phyloP scores from a whole-genome alignment of 2,797 vertebrate species.

The Alauda arvensis region DNA sequence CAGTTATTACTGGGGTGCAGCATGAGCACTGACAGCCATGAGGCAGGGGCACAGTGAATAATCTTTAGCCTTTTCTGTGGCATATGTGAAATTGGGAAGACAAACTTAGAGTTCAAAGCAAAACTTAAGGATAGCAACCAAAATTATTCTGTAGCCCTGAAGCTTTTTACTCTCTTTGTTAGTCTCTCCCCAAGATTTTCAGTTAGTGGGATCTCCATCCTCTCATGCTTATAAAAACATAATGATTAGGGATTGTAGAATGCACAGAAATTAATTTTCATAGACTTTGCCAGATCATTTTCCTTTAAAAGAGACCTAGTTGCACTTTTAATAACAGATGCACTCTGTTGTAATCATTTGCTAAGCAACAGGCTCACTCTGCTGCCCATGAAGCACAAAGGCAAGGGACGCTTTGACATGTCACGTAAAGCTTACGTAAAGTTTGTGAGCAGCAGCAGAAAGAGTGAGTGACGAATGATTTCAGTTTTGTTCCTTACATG shows the following conservation, averaged over 20 bases:
- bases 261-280: neutral
- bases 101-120: neutral
- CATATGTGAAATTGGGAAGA: neutral
- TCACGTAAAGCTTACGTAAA: neutral
- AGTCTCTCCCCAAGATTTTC: neutral
- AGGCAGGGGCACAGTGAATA: neutral
- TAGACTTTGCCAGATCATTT: neutral
- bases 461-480: conserved; percentile 1
- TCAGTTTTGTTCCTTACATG: conserved; percentile 59
- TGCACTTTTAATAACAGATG: neutral
- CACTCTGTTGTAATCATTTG: conserved; percentile 13
- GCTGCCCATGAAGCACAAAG: conserved; percentile 3
- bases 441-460: conserved; percentile 15
- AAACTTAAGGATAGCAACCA: neutral
- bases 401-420: neutral
- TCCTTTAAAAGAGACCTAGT: neutral
- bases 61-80: neutral
- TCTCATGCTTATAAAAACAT: fast-evolving
- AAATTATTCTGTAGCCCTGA: neutral
- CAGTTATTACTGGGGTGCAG: neutral
- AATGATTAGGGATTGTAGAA: neutral
- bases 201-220: neutral
- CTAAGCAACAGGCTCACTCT: conserved; percentile 26
- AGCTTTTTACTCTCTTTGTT: neutral
- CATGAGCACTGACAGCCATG: neutral